Percentiles rank a stretch among this genome's conserved stretches.
Conservation (phyloP, 2,113 vertebrate genomes). For the Anolis carolinensis region DNA sequence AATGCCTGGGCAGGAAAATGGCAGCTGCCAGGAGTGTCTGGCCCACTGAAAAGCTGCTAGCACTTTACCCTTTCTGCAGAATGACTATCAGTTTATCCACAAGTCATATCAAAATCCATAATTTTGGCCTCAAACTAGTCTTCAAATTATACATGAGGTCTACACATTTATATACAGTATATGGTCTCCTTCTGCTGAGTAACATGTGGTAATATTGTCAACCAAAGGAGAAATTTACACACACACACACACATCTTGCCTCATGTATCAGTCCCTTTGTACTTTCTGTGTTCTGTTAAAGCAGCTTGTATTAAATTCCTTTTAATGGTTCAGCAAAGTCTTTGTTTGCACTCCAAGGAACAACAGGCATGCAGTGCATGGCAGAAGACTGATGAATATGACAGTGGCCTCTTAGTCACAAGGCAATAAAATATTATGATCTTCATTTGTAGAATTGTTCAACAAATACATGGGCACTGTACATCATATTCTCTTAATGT, state of each 20-base stretch:
- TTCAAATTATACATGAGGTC: neutral
- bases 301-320: slow-evolving; percentile 11
- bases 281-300: neutral
- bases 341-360: slow-evolving; percentile 57
- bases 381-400: slow-evolving; percentile 48
- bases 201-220: neutral
- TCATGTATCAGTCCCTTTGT: neutral
- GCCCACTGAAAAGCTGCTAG: no score
- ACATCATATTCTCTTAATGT: slow-evolving; percentile 44
- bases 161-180: no score
- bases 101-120: no score
- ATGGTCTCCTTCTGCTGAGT: neutral
- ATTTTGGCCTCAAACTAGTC: no score
- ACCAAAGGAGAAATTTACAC: neutral
- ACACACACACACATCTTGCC: neutral
- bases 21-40: no score
- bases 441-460: slow-evolving; percentile 47
- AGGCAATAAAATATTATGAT: slow-evolving; percentile 54
- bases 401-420: slow-evolving; percentile 56
- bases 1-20: no score
- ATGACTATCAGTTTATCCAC: no score
- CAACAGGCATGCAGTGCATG: slow-evolving; percentile 39
- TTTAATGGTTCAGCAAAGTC: slow-evolving; percentile 57
- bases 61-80: no score
- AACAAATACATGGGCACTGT: slow-evolving; percentile 54